phyloP scores from a whole-genome alignment of 2,888 invertebrate genomes.

The Leptura quadrifasciata region DNA sequence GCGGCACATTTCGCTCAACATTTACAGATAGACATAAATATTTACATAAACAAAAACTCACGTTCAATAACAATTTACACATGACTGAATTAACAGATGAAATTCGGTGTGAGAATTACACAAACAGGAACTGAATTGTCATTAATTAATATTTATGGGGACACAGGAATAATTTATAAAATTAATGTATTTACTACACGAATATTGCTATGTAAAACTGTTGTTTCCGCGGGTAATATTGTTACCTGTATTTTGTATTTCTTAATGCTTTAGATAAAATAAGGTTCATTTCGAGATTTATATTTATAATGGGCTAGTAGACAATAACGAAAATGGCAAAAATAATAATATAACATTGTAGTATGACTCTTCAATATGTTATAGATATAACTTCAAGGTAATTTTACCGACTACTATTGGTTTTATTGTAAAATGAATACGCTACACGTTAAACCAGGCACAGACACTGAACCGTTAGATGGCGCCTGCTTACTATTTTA shows the following conservation, averaged over 20 bases:
- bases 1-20: conserved; percentile 49
- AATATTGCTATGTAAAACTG: conserved; percentile 1
- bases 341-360: too few species aligned
- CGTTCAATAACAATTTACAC: conserved; percentile 9
- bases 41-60: conserved; percentile 38
- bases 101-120: conserved; percentile 14
- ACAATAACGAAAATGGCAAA: too few species aligned
- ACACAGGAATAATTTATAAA: background rate
- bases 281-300: too few species aligned
- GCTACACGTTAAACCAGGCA: too few species aligned
- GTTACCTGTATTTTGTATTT: background rate
- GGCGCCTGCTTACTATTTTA: too few species aligned
- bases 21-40: conserved; percentile 44
- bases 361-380: too few species aligned
- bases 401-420: too few species aligned
- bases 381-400: too few species aligned
- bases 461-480: too few species aligned
- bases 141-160: conserved; percentile 13
- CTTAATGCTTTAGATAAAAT: background rate
- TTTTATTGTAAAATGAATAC: too few species aligned
- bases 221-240: background rate
- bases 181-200: background rate
- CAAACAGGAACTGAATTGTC: background rate
- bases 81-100: conserved; percentile 20
- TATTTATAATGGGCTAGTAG: too few species aligned